Evolutionary conservation across 1,140 invertebrate genomes (phyloP).

Genomic region (Ruditapes philippinarum): DNA sequence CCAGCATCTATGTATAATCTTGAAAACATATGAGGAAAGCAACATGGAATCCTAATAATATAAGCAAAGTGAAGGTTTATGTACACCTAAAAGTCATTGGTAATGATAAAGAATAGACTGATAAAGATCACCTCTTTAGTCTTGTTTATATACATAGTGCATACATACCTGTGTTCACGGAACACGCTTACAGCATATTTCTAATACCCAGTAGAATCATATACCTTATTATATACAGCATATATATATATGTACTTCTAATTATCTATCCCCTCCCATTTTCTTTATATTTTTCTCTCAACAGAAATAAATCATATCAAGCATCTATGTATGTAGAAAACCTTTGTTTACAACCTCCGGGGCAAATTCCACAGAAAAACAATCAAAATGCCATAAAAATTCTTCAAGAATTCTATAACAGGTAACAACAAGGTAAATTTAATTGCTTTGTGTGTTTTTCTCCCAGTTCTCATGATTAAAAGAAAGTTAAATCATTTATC

Average conservation of each 20-base stretch:
- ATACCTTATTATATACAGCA: not conserved
- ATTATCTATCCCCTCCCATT: not conserved
- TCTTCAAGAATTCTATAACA: not conserved
- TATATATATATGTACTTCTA: not conserved
- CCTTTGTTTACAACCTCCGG: not conserved
- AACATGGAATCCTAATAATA: too few species aligned
- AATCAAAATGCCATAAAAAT: not conserved
- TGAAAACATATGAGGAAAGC: too few species aligned
- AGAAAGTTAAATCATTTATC: too few species aligned
- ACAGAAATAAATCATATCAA: not conserved
- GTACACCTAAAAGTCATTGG: conserved; percentile 5
- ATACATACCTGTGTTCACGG: not conserved
- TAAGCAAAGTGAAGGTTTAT: conserved; percentile 7
- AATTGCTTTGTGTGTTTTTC: not conserved
- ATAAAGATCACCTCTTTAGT: not conserved
- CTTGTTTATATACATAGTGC: not conserved
- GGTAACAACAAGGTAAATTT: not conserved
- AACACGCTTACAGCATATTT: conserved; percentile 26
- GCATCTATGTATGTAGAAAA: too few species aligned
- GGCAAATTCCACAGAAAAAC: conserved; percentile 7
- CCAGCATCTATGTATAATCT: too few species aligned
- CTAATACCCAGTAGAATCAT: conserved; percentile 24
- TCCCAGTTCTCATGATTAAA: too few species aligned
- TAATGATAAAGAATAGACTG: not conserved
- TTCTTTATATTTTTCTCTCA: not conserved